A percentile compares a stretch with the other conserved stretches of the same genome.
Conservation (phyloP, 2,888 invertebrate genomes). For the Halictus quadricinctus region DNA sequence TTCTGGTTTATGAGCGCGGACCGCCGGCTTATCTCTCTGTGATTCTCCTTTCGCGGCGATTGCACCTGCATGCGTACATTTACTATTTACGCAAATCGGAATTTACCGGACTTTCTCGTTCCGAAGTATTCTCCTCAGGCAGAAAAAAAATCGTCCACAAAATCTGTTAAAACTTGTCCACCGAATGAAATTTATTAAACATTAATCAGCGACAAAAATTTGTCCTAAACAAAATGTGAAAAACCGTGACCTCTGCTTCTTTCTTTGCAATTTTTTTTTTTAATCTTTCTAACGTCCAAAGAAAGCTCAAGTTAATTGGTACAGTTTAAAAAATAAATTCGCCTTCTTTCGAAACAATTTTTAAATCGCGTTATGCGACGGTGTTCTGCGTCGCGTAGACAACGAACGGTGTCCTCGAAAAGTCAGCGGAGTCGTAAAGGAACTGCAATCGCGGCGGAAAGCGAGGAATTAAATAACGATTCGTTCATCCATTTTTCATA, state of each 20-base stretch:
- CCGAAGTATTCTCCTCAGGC: not conserved
- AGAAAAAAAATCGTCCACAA: not conserved
- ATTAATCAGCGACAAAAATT: not conserved
- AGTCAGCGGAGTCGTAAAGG: not conserved
- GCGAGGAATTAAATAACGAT: not conserved
- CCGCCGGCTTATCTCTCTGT: constrained; percentile 71
- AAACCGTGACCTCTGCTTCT: not conserved
- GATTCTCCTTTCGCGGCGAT: constrained; percentile 71
- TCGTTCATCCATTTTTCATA: constrained; percentile 9
- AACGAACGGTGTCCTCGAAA: not conserved
- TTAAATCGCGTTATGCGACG: no score
- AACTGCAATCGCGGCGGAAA: not conserved
- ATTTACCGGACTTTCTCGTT: constrained; percentile 16
- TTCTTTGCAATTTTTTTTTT: no score
- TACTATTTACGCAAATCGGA: constrained; percentile 40
- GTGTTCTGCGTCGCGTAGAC: not conserved
- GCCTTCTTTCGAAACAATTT: not conserved
- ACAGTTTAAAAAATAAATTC: no score
- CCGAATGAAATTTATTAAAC: not conserved
- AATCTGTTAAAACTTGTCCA: not conserved
- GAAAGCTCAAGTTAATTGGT: no score
- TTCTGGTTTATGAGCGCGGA: constrained; percentile 78
- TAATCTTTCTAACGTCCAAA: no score
- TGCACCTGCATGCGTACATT: constrained; percentile 43
- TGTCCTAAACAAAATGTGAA: not conserved